phyloP scores from a whole-genome alignment of 2,888 invertebrate genomes.

The Teinopalpus imperialis region DNA sequence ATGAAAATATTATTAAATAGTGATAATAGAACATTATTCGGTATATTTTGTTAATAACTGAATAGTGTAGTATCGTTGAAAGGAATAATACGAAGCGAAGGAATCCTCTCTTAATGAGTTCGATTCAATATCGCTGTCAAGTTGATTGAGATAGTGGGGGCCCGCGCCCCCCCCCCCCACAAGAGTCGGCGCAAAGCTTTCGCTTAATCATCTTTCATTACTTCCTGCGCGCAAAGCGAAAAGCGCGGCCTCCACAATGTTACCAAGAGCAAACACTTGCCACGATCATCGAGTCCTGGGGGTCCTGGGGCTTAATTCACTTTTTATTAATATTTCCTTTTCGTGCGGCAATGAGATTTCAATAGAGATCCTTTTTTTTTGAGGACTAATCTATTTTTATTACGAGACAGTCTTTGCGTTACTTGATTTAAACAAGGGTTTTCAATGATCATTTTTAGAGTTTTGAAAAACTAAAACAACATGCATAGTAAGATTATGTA shows the following conservation, averaged over 20 bases:
- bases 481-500: too few relatives aligned
- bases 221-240: slow-evolving; percentile 9
- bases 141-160: slow-evolving; percentile 21
- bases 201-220: slow-evolving; percentile 24
- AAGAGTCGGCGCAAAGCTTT: slow-evolving; percentile 1
- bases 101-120: slow-evolving; percentile 11
- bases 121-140: slow-evolving; percentile 19
- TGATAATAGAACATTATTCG: too few relatives aligned
- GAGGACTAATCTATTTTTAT: too few relatives aligned
- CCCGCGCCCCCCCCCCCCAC: neutral
- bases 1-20: too few relatives aligned
- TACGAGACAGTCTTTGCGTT: too few relatives aligned
- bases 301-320: neutral
- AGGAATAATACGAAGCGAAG: slow-evolving; percentile 2
- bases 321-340: slow-evolving; percentile 12
- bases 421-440: too few relatives aligned
- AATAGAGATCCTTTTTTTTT: too few relatives aligned
- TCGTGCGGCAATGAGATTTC: neutral
- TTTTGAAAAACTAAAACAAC: too few relatives aligned
- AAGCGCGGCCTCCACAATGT: slow-evolving; percentile 4
- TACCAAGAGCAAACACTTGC: slow-evolving; percentile 14
- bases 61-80: neutral
- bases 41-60: neutral
- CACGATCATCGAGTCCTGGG: neutral
- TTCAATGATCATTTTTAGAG: too few relatives aligned